A percentile compares a stretch with the other conserved stretches of the same genome.
Evolutionary conservation across 2,797 vertebrate species (phyloP).

Genomic region (Rhadinocentrus ornatus): DNA sequence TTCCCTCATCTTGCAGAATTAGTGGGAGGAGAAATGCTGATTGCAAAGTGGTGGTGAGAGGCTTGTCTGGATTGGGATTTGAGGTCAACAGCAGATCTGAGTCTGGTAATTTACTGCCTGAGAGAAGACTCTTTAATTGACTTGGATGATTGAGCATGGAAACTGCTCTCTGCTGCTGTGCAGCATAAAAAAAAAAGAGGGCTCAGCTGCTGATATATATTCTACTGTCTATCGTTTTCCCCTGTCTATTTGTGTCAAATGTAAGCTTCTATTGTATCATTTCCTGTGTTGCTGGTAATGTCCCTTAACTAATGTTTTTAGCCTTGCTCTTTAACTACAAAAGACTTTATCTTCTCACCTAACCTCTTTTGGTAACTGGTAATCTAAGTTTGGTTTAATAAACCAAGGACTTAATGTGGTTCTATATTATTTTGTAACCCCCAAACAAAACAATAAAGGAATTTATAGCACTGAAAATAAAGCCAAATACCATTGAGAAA

Average conservation of each 20-base stretch:
- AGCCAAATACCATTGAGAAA: background rate
- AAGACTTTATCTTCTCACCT: background rate
- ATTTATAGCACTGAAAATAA: background rate
- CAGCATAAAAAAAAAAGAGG: constrained; percentile 61
- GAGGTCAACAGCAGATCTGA: constrained; percentile 70
- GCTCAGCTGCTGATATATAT: constrained; percentile 38
- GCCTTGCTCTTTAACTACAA: background rate
- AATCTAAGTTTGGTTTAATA: constrained; percentile 2
- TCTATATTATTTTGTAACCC: constrained; percentile 1
- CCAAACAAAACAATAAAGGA: background rate
- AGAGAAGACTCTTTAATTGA: constrained; percentile 70
- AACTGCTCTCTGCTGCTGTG: constrained; percentile 57
- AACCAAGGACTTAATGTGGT: background rate
- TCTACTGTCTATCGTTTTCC: constrained; percentile 58
- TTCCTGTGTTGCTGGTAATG: constrained; percentile 11
- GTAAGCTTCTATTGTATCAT: constrained; percentile 14
- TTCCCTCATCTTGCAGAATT: constrained; percentile 29
- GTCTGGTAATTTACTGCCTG: constrained; percentile 66
- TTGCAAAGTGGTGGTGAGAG: constrained; percentile 46
- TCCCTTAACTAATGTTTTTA: background rate
- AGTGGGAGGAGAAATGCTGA: constrained; percentile 42
- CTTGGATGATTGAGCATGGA: constrained; percentile 70
- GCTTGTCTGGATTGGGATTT: constrained; percentile 60
- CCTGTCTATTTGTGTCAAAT: constrained; percentile 31
- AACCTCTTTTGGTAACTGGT: background rate